Evolutionary conservation across 2,797 vertebrate species (phyloP).

Genomic region (Momotus momota): DNA sequence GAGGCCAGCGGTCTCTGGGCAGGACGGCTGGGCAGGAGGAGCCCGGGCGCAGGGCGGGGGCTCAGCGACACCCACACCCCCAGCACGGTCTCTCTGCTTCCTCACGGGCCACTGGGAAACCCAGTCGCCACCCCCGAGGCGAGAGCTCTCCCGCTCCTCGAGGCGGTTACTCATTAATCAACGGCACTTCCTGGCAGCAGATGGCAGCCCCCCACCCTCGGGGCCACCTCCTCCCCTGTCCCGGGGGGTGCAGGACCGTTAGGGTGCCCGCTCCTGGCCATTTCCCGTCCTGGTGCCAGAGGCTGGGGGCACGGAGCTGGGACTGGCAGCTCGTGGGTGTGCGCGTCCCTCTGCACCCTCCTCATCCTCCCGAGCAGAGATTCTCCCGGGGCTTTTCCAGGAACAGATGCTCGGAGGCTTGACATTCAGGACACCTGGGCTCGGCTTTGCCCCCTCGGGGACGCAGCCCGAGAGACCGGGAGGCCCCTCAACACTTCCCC

Average conservation of each 20-base stretch:
- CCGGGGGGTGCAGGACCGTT: accelerated
- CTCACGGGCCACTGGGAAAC: neutral
- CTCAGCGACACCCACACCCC: neutral
- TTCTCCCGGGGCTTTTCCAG: neutral
- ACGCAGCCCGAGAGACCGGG: accelerated
- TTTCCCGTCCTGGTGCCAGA: neutral
- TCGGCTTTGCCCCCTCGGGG: accelerated
- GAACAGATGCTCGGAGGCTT: neutral
- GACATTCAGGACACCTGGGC: neutral
- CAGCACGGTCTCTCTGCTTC: neutral
- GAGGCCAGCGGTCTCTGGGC: accelerated
- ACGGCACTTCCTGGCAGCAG: neutral
- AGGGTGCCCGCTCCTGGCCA: neutral
- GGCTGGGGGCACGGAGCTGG: neutral
- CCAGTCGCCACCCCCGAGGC: neutral
- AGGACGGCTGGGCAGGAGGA: neutral
- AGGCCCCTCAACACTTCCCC: neutral
- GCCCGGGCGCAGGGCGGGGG: accelerated
- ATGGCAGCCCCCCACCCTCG: neutral
- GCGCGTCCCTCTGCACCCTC: accelerated
- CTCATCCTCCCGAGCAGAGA: neutral
- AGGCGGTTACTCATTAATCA: neutral
- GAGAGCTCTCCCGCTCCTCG: accelerated
- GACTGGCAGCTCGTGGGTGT: neutral
- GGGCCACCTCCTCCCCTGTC: neutral